These are phyloP conservation scores for Macrochelys suwanniensis DNA, from an alignment of 2,797 vertebrate genomes.

Conservation along the genomic window DNA sequence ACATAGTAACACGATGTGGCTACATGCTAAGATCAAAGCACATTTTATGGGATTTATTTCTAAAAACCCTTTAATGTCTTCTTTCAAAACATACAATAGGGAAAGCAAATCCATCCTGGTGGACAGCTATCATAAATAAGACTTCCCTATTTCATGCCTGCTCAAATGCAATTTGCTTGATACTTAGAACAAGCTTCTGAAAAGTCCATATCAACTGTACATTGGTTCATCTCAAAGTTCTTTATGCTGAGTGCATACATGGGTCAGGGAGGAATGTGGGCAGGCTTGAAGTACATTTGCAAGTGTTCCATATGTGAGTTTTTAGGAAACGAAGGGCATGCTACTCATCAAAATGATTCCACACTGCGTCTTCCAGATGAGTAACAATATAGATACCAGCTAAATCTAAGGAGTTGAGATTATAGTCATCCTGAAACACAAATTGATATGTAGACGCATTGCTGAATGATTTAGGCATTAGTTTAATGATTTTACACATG, in stretches of 20 bases:
- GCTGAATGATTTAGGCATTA: background rate
- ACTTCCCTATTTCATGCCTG: background rate
- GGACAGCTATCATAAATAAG: background rate
- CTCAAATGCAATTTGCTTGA: background rate
- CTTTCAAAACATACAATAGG: background rate
- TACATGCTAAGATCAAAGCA: background rate
- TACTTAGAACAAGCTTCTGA: background rate
- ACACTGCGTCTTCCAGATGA: background rate
- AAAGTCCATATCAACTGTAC: background rate
- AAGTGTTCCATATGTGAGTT: background rate
- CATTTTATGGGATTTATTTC: too few relatives aligned
- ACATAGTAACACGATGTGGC: background rate
- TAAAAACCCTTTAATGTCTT: background rate
- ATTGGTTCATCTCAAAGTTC: background rate
- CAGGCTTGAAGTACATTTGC: background rate
- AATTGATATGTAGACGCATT: background rate
- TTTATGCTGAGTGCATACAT: background rate
- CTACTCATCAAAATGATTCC: background rate
- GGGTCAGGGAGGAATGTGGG: background rate
- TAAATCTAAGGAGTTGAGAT: background rate
- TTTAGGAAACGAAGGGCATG: background rate
- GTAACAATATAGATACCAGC: background rate
- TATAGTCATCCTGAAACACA: background rate
- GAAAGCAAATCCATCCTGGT: constrained; percentile 1
- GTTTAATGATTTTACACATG: background rate